These are phyloP conservation scores for Falcunculus frontatus DNA, from an alignment of 2,113 vertebrate genomes.

Conservation along the genomic window DNA sequence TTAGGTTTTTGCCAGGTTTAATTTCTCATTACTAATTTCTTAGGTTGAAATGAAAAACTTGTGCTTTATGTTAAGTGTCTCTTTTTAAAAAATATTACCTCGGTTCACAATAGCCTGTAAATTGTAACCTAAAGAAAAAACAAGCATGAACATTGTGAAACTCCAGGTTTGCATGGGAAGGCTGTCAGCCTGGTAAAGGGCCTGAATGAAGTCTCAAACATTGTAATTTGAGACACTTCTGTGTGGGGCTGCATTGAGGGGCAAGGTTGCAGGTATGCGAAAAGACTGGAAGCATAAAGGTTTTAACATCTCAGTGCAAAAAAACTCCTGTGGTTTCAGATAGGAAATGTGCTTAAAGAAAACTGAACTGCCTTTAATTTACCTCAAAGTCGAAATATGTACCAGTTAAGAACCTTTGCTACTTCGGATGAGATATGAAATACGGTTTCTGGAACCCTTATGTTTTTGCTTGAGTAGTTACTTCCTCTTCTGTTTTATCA, in stretches of 20 bases:
- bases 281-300: background rate
- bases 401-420: slow-evolving; percentile 28
- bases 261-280: background rate
- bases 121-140: background rate
- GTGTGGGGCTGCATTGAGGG: background rate
- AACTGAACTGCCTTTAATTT: slow-evolving; percentile 36
- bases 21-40: background rate
- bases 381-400: slow-evolving; percentile 32
- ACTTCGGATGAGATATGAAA: background rate
- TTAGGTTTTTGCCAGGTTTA: background rate
- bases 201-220: background rate
- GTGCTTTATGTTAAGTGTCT: background rate
- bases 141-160: background rate
- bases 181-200: background rate
- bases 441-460: background rate
- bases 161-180: background rate
- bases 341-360: slow-evolving; percentile 43
- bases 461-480: background rate
- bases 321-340: background rate
- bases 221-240: background rate
- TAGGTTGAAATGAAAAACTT: background rate
- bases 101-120: background rate
- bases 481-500: background rate
- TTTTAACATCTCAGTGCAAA: slow-evolving; percentile 30
- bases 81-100: background rate